Percentiles rank a stretch among this genome's conserved stretches.
These are phyloP conservation scores for Andricus quercusramuli DNA, from an alignment of 2,888 invertebrate genomes.

Conservation along the genomic window DNA sequence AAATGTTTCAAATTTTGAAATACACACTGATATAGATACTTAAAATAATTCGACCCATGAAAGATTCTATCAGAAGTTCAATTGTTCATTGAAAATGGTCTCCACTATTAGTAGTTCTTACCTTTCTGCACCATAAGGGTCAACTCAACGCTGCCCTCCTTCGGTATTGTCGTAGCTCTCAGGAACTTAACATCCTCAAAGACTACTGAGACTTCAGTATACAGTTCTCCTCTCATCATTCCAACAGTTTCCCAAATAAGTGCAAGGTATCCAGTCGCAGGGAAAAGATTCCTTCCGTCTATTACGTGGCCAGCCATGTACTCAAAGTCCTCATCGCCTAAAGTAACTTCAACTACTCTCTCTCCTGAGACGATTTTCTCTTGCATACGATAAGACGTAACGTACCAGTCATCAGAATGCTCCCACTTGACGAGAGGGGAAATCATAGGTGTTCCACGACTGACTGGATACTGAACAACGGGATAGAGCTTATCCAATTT, in stretches of 20 bases:
- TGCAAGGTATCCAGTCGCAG: constrained; percentile 91
- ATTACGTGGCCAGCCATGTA: constrained; percentile 90
- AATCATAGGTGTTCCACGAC: constrained; percentile 91
- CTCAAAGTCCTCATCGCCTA: constrained; percentile 84
- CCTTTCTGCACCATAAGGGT: constrained; percentile 83
- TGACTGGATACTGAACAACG: constrained; percentile 88
- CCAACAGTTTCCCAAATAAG: constrained; percentile 90
- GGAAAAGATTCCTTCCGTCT: constrained; percentile 91
- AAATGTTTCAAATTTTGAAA: too few relatives aligned
- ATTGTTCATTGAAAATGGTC: background rate
- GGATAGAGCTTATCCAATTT: constrained; percentile 89
- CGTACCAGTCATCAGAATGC: constrained; percentile 89
- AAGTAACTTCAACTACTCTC: constrained; percentile 81
- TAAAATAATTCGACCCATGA: too few relatives aligned
- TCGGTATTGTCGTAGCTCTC: constrained; percentile 89
- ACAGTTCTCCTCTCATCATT: constrained; percentile 84
- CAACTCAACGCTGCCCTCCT: constrained; percentile 81
- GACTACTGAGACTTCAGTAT: constrained; percentile 87
- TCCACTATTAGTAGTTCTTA: background rate
- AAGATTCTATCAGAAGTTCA: background rate
- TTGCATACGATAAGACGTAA: constrained; percentile 85
- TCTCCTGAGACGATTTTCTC: constrained; percentile 86
- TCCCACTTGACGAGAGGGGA: constrained; percentile 93
- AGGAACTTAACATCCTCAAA: constrained; percentile 92
- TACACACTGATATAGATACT: too few relatives aligned